Evolutionary conservation across 2,888 invertebrate species (phyloP).

Genomic region (Leptinotarsa juncta): DNA sequence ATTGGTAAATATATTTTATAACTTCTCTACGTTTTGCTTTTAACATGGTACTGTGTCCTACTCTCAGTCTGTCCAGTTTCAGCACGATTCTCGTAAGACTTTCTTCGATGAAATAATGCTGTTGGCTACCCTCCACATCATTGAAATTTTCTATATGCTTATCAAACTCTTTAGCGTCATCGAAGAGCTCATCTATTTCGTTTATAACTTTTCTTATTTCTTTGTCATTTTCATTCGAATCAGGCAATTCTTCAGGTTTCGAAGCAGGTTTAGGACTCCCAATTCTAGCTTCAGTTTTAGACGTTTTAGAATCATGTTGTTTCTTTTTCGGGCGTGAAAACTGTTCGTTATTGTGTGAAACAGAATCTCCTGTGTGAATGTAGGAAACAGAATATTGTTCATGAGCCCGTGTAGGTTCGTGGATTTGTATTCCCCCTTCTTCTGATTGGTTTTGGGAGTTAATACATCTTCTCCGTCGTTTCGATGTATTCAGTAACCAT

Average conservation of each 20-base stretch:
- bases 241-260: neutral
- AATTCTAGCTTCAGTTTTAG: neutral
- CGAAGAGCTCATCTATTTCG: neutral
- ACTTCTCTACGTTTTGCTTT: conserved; percentile 25
- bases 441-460: too few relatives aligned
- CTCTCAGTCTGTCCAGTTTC: conserved; percentile 15
- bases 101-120: conserved; percentile 36
- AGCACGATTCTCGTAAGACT: conserved; percentile 29
- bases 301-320: neutral
- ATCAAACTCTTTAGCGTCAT: neutral
- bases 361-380: too few relatives aligned
- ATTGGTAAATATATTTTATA: conserved; percentile 31
- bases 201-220: neutral
- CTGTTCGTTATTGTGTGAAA: too few relatives aligned
- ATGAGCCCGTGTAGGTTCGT: too few relatives aligned
- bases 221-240: neutral
- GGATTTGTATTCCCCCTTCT: too few relatives aligned
- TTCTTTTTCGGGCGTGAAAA: neutral
- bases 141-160: neutral
- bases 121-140: conserved; percentile 23
- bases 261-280: neutral
- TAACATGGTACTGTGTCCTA: conserved; percentile 18
- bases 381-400: too few relatives aligned
- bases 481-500: too few relatives aligned
- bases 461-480: too few relatives aligned